phyloP scores from a whole-genome alignment of 2,797 vertebrate species.

The Urophycis tenuis region DNA sequence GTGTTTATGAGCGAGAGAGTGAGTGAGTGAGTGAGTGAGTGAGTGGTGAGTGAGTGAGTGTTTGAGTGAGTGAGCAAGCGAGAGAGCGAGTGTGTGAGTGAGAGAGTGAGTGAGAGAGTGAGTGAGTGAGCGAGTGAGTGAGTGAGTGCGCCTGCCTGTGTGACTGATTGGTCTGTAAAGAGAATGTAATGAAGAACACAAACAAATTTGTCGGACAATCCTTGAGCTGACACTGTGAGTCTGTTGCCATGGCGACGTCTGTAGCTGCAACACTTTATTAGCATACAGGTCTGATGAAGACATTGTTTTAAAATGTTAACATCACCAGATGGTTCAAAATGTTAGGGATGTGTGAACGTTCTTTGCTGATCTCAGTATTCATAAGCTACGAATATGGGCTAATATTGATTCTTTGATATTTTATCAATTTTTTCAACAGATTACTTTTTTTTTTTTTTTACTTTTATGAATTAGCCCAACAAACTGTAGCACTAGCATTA shows the following conservation, averaged over 20 bases:
- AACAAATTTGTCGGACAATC: neutral
- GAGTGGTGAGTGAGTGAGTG: neutral
- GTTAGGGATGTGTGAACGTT: neutral
- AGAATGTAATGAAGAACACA: neutral
- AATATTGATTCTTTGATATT: neutral
- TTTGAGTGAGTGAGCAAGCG: neutral
- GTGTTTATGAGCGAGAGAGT: neutral
- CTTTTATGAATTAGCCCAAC: neutral
- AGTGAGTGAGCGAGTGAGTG: neutral
- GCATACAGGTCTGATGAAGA: neutral
- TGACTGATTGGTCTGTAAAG: conserved; percentile 1
- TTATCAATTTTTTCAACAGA: neutral
- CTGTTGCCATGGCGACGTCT: neutral
- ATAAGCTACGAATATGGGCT: neutral
- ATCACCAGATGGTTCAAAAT: neutral
- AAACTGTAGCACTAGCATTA: neutral
- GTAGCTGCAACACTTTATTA: neutral
- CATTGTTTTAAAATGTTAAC: neutral
- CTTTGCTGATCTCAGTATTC: neutral
- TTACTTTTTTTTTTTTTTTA: too few relatives aligned
- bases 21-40: neutral
- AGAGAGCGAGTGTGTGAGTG: neutral
- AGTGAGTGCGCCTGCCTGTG: neutral
- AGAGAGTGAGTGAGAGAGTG: neutral
- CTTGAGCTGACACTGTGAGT: neutral